These are phyloP conservation scores for Caenorhabditis tropicalis DNA, from an alignment of 1,140 invertebrate genomes.

Conservation along the genomic window DNA sequence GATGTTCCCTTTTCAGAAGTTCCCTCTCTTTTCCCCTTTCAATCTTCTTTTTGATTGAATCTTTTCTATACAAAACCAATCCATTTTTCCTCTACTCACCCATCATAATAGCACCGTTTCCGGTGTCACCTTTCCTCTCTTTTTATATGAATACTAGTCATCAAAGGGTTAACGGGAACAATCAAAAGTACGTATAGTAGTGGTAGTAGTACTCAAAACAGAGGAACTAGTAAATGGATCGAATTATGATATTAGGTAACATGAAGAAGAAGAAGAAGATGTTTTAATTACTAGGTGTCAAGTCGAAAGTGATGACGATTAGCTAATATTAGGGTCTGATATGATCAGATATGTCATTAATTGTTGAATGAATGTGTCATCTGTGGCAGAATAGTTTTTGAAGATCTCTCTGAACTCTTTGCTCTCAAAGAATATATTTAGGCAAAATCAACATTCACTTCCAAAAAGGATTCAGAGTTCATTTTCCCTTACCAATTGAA, in stretches of 20 bases:
- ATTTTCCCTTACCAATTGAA: too few relatives aligned
- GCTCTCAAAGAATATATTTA: too few relatives aligned
- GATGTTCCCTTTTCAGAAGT: neutral
- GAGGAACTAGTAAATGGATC: slow-evolving; percentile 16
- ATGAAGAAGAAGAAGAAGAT: neutral
- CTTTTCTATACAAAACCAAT: slow-evolving; percentile 1
- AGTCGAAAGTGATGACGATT: neutral
- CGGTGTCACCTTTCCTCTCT: slow-evolving; percentile 7
- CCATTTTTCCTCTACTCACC: neutral
- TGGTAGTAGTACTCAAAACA: too few relatives aligned
- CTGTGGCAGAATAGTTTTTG: neutral
- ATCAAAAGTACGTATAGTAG: slow-evolving; percentile 15
- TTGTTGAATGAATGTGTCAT: neutral
- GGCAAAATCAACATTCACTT: too few relatives aligned
- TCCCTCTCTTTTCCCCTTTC: neutral
- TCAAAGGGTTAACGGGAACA: neutral
- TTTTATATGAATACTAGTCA: neutral
- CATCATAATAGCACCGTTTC: slow-evolving; percentile 29
- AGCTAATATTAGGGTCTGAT: neutral
- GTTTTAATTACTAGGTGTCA: slow-evolving; percentile 24
- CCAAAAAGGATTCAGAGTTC: too few relatives aligned
- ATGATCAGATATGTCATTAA: neutral
- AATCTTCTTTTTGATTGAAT: neutral
- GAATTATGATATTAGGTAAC: neutral
- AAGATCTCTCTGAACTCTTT: too few relatives aligned